Evolutionary conservation across 2,797 vertebrate species (phyloP), one percentile per base, ranked within the genome.

Genomic region (Sebastes taczanowskii): DNA sequence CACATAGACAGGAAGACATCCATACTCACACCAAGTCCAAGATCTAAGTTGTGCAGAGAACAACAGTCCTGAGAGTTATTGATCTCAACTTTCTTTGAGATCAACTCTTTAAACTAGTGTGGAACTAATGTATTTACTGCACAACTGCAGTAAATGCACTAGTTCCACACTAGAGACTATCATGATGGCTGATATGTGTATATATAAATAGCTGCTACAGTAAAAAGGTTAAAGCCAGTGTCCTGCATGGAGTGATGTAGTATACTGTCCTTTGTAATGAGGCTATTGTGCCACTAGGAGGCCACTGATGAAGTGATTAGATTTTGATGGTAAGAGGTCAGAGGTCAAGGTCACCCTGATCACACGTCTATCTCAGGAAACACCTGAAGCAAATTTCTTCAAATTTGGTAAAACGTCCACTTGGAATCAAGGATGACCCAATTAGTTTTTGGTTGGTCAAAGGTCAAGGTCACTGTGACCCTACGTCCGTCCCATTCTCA

Each of bases 311-410:
- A 46, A 46, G 14, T 46, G 42, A 46, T 46, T 46, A 0, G 14
- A 46, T 46, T 46, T 46, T 46, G 42, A 46, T 46, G 42, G 16
- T 46, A 1, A 46, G 42, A 18, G 42, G 42, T 46, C 42, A 46
- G 16, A 46, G 42, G 42, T 46, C 42, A 46, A 46, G 42, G 42
- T 46, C 14, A 46, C 14, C 42, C 42, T 46, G 42, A 46, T 18
- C 42, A 46, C 42, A 18, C 14, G 6, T 46, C 14, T 16, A 46
- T 46, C 42, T 46, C 42, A 46, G 16, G 0, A 42, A 38, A 16
- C 35, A 16, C 42, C 6, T 7, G 14, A 16, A 0, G 0, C 14
- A 16, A 46, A 0, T 46, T 46, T 16, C 0, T 16, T 16, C 42
- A 46, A 46, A 46, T 46, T 46, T 18, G 14, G 6, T 16, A 46